Percentiles rank a stretch among this genome's conserved stretches.
Evolutionary conservation across 2,797 vertebrate species (phyloP).

Genomic region (Sebastolobus altivelis): DNA sequence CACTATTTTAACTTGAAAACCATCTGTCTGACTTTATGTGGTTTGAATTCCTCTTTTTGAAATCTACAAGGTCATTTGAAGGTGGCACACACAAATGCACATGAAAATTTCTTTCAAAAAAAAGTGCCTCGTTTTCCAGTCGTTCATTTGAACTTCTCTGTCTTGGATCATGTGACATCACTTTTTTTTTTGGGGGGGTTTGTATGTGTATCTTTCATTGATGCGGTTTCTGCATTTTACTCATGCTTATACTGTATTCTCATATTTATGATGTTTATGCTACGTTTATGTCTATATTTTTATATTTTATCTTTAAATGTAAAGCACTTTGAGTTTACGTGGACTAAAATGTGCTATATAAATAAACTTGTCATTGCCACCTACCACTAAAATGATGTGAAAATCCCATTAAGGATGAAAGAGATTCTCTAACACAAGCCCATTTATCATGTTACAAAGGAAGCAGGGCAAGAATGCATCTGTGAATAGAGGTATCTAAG

Average conservation of each 20-base stretch:
- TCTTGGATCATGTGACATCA: neutral
- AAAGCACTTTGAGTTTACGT: neutral
- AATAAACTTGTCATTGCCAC: slow-evolving; percentile 3
- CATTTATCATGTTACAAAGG: slow-evolving; percentile 38
- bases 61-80: neutral
- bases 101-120: neutral
- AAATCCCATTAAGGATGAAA: slow-evolving; percentile 56
- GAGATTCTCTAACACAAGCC: slow-evolving; percentile 37
- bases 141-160: slow-evolving; percentile 1
- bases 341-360: neutral
- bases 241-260: too few relatives aligned
- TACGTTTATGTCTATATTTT: neutral
- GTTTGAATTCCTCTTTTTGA: slow-evolving; percentile 5
- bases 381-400: slow-evolving; percentile 33
- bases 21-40: neutral
- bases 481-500: slow-evolving; percentile 36
- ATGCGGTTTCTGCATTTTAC: neutral
- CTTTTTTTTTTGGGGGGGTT: neutral
- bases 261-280: too few relatives aligned
- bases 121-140: neutral
- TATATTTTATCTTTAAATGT: neutral
- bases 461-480: slow-evolving; percentile 8
- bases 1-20: slow-evolving; percentile 16
- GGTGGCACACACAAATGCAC: neutral
- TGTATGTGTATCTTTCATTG: neutral